Evolutionary conservation across 2,888 invertebrate species (phyloP).

Genomic region (Carcina quercana): DNA sequence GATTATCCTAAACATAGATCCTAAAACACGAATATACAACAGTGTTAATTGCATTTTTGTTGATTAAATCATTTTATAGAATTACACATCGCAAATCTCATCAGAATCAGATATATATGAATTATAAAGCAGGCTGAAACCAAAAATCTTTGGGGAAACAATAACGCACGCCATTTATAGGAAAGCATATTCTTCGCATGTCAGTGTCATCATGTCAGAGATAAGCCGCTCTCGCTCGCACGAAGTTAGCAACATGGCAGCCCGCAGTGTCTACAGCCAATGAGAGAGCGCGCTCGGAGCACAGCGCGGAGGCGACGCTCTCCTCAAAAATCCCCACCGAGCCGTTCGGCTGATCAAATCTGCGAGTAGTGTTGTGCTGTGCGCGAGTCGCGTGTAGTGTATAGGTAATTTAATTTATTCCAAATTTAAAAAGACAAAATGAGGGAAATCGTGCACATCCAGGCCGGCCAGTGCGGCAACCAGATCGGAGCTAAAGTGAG

Average conservation of each 20-base stretch:
- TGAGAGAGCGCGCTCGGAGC: conserved; percentile 31
- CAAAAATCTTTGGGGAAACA: no score
- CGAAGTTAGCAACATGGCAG: conserved; percentile 42
- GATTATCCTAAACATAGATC: no score
- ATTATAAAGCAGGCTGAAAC: conserved; percentile 3
- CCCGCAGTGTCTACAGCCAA: conserved; percentile 50
- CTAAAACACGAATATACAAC: no score
- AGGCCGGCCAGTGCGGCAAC: conserved; percentile 90
- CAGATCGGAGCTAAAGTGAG: conserved; percentile 82
- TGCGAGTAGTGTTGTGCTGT: conserved; percentile 60
- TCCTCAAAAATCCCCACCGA: conserved; percentile 66
- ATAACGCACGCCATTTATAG: conserved; percentile 35
- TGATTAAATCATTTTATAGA: no score
- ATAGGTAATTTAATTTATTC: conserved; percentile 51
- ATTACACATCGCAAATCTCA: no score
- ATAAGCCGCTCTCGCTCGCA: conserved; percentile 24
- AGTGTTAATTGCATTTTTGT: no score
- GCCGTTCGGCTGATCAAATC: conserved; percentile 47
- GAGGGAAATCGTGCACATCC: conserved; percentile 90
- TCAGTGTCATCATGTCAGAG: no score
- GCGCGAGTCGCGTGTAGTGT: conserved; percentile 65
- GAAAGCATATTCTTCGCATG: conserved; percentile 39
- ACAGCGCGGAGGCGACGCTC: conserved; percentile 61
- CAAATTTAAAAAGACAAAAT: conserved; percentile 69
- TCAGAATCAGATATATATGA: background rate